Percentiles rank a stretch among this genome's conserved stretches.
These are phyloP conservation scores for Acanthaster planci DNA, from an alignment of 35 echinoderm and acorn worm species.

Conservation along the genomic window DNA sequence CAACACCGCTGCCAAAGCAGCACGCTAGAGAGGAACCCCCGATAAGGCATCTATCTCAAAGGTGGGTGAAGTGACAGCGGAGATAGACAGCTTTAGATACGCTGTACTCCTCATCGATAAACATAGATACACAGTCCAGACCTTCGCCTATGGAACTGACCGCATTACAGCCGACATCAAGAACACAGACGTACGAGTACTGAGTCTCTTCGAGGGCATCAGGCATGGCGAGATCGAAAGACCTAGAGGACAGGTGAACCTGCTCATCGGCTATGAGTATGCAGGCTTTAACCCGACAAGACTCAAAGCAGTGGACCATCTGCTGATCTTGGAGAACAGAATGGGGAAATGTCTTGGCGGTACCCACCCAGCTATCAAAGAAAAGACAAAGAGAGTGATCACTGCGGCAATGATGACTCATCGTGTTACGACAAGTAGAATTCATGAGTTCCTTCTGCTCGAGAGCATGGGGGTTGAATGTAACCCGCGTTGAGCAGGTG, in stretches of 20 bases:
- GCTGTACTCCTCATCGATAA: slow-evolving; percentile 24
- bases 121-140: neutral
- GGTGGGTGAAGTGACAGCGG: slow-evolving; percentile 35
- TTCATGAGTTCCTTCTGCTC: slow-evolving; percentile 32
- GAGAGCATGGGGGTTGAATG: slow-evolving; percentile 40
- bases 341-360: slow-evolving; percentile 40
- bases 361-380: slow-evolving; percentile 43
- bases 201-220: slow-evolving; percentile 20
- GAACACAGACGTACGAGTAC: neutral
- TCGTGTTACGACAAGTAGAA: slow-evolving; percentile 25
- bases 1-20: slow-evolving; percentile 24
- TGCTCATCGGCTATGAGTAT: slow-evolving; percentile 56
- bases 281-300: slow-evolving; percentile 49
- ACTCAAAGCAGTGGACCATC: slow-evolving; percentile 29
- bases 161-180: slow-evolving; percentile 40
- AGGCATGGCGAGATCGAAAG: neutral
- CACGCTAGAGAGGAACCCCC: slow-evolving; percentile 25
- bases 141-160: slow-evolving; percentile 40
- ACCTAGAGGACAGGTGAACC: slow-evolving; percentile 44
- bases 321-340: slow-evolving; percentile 37
- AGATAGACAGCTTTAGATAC: slow-evolving; percentile 35
- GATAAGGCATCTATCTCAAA: slow-evolving; percentile 35
- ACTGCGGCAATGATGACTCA: slow-evolving; percentile 35
- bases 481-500: slow-evolving; percentile 51
- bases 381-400: slow-evolving; percentile 34